phyloP scores from a whole-genome alignment of 2,888 invertebrate species.

The Hypena proboscidalis region DNA sequence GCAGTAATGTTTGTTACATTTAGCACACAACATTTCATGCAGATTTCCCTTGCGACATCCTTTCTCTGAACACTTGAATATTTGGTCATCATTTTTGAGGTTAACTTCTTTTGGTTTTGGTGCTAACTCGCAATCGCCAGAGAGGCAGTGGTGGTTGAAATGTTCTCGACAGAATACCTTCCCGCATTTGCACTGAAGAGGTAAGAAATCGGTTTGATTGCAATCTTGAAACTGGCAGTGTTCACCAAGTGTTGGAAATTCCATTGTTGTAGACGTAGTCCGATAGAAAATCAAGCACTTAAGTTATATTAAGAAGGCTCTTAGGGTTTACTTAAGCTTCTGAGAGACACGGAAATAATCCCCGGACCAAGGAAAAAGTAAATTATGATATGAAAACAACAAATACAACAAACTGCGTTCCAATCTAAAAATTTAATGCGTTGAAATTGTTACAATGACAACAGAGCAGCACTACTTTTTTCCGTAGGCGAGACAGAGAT shows the following conservation, averaged over 20 bases:
- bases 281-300: too few species aligned
- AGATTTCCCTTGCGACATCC: slow-evolving; percentile 86
- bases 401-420: too few species aligned
- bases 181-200: slow-evolving; percentile 88
- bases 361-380: too few species aligned
- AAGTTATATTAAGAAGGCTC: too few species aligned
- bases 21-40: slow-evolving; percentile 87
- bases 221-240: slow-evolving; percentile 87
- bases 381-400: too few species aligned
- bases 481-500: too few species aligned
- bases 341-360: too few species aligned
- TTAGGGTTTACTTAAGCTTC: too few species aligned
- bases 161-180: slow-evolving; percentile 89
- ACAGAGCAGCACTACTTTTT: too few species aligned
- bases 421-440: too few species aligned
- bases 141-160: slow-evolving; percentile 82
- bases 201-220: slow-evolving; percentile 90
- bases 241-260: slow-evolving; percentile 89
- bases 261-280: too few species aligned
- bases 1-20: slow-evolving; percentile 89
- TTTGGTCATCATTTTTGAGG: slow-evolving; percentile 67
- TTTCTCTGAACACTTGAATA: slow-evolving; percentile 83
- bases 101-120: slow-evolving; percentile 71
- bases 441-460: too few species aligned
- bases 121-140: slow-evolving; percentile 78